These are phyloP conservation scores for Clarias platycephalus DNA, from an alignment of 2,797 vertebrate species.

Conservation along the genomic window DNA sequence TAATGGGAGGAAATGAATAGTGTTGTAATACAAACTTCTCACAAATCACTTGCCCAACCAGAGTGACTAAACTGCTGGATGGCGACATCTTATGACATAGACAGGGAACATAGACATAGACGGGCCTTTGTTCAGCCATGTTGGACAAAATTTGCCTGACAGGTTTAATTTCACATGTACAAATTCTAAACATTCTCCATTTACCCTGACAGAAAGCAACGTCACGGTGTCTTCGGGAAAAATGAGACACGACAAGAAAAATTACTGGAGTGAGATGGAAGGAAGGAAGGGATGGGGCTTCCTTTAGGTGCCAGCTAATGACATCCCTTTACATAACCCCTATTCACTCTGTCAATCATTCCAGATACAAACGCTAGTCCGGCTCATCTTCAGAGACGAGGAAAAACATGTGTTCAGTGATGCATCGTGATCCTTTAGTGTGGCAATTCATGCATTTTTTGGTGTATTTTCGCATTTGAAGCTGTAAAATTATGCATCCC, in stretches of 20 bases:
- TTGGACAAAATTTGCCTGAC: not conserved
- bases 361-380: not conserved
- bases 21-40: not conserved
- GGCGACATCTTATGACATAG: not conserved
- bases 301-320: not conserved
- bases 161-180: not conserved
- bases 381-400: not conserved
- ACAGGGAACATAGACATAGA: too few relatives aligned
- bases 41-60: not conserved
- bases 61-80: not conserved
- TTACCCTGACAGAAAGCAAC: not conserved
- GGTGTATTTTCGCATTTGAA: too few relatives aligned
- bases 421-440: too few relatives aligned
- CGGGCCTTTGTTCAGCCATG: not conserved
- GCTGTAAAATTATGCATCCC: too few relatives aligned
- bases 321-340: not conserved
- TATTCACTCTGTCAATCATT: constrained; percentile 3
- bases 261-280: not conserved
- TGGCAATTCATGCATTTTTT: too few relatives aligned
- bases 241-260: not conserved
- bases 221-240: not conserved
- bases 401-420: too few relatives aligned
- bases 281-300: not conserved
- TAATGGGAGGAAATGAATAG: not conserved
- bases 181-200: not conserved